These are phyloP conservation scores for Ochropleura leucogaster DNA, from an alignment of 2,888 invertebrate genomes.

Conservation along the genomic window DNA sequence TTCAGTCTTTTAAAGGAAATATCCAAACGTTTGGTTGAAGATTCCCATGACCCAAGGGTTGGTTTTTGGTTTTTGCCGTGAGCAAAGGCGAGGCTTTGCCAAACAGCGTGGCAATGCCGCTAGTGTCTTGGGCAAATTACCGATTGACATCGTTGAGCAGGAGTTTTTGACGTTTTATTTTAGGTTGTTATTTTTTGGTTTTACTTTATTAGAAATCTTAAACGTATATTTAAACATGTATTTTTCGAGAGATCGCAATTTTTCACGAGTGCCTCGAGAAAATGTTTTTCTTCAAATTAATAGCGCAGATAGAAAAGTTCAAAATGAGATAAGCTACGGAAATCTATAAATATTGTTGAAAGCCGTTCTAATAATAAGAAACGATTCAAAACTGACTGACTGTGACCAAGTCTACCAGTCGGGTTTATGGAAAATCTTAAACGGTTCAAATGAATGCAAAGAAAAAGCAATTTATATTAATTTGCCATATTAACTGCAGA, in stretches of 20 bases:
- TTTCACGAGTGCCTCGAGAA: not conserved
- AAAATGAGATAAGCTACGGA: not conserved
- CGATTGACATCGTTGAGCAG: no score
- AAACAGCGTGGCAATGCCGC: no score
- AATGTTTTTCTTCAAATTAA: not conserved
- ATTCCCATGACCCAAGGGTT: no score
- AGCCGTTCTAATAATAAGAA: not conserved
- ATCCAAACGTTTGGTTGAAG: no score
- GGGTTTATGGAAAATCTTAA: not conserved
- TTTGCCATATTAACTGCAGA: slow-evolving; percentile 12
- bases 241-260: not conserved
- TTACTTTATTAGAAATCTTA: no score
- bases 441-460: not conserved
- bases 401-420: not conserved
- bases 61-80: no score
- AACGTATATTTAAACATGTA: not conserved
- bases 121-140: no score
- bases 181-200: no score
- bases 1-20: no score
- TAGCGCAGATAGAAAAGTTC: not conserved
- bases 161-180: no score
- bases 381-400: not conserved
- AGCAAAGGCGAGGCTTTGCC: no score
- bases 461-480: slow-evolving; percentile 11
- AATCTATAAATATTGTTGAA: not conserved